Evolutionary conservation across 2,797 vertebrate species (phyloP), one percentile per base, ranked within the genome.

Genomic region (Sylvia borin): DNA sequence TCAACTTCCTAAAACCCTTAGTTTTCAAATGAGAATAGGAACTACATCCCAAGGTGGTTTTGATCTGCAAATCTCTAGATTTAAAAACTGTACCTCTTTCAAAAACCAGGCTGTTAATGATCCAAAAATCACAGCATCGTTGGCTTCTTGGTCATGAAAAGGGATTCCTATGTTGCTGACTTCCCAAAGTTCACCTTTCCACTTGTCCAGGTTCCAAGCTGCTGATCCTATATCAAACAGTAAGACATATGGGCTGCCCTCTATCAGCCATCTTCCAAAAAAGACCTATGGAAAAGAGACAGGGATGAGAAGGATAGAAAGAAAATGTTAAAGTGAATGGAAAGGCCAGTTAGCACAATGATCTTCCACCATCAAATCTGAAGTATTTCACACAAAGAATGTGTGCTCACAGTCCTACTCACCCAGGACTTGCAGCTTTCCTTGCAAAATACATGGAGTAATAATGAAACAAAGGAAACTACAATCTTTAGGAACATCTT

Each of bases 111-210:
- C 98, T 9, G 98, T 98, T 91, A 99, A 93, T 0, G 99, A 99
- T 84, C 99, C 99, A 86, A 99, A 98, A 92, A 99, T 98, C 55
- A 99, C 98, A 4, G 99, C 98, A 90, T 99, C 99, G 0, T 98
- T 99, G 92, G 99, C 99, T 97, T 99, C 99, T 47, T 98, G 96
- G 97, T 99, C 99, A 2, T 98, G 95, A 95, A 95, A 98, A 10
- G 99, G 99, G 70, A 99, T 98, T 31, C 99, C 99, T 13, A 99
- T 98, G 20, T 90, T 96, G 85, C 98, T 99, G 7, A 96, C 97
- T 31, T 99, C 97, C 99, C 99, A 99, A 95, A 99, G 98, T 97
- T 99, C 99, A 6, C 98, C 98, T 97, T 99, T 99, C 99, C 99
- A 99, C 40, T 94, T 98, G 96, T 99, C 99, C 97, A 99, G 95